phyloP scores from a whole-genome alignment of 2,888 invertebrate species.

The Cerastoderma edule region DNA sequence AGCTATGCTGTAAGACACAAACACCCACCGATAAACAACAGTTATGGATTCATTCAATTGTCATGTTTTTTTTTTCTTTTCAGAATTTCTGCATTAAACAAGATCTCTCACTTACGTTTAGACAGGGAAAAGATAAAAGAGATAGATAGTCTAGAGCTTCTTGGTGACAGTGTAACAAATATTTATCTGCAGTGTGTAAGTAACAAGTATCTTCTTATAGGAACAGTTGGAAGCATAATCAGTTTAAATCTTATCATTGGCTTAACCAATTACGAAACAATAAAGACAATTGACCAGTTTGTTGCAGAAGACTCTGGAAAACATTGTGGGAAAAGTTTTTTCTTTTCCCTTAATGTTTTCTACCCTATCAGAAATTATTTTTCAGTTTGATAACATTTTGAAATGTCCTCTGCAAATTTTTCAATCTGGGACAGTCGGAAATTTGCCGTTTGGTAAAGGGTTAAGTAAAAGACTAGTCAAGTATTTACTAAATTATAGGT shows the following conservation, averaged over 20 bases:
- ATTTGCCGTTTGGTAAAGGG: too few relatives aligned
- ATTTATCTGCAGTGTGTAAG: conserved; percentile 78
- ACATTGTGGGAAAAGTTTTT: neutral
- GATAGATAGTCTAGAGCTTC: conserved; percentile 78
- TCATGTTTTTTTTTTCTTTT: conserved; percentile 16
- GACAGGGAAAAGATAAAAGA: conserved; percentile 78
- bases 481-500: too few relatives aligned
- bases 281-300: neutral
- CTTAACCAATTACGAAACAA: neutral
- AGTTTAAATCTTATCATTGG: too few relatives aligned
- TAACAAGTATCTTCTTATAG: neutral
- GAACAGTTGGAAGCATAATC: neutral
- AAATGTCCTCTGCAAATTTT: too few relatives aligned
- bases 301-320: neutral
- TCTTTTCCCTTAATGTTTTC: neutral
- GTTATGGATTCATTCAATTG: too few relatives aligned
- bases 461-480: too few relatives aligned
- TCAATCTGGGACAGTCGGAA: too few relatives aligned
- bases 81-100: conserved; percentile 73
- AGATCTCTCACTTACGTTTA: conserved; percentile 78
- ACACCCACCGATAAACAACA: too few relatives aligned
- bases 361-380: too few relatives aligned
- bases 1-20: too few relatives aligned
- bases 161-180: conserved; percentile 77
- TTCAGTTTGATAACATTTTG: too few relatives aligned